Base-by-base conservation (phyloP, 2,797 vertebrate species). In the Poeciliopsis turneri region DNA sequence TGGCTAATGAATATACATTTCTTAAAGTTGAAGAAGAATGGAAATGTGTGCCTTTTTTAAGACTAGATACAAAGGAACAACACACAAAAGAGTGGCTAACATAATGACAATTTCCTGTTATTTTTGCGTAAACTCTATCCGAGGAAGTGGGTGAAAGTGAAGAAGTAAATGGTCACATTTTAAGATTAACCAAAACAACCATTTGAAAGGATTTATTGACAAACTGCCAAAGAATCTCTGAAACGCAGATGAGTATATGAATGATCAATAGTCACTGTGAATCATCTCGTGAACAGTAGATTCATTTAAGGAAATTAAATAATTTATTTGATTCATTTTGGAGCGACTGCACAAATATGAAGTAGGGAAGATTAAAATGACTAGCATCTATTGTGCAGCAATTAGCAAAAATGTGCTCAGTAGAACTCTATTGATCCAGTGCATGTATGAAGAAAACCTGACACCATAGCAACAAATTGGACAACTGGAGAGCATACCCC, bases 381-480 rank as follows among this genome's bases (percentile, higher is more conserved):
- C 36, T 8, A 41, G 15, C 30, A 64, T 16, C 16, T 20, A 8
- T 4, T 6, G 33, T 23, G 5, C 64, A 25, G 18, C 64, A 68
- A 66, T 36, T 39, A 68, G 36, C 36, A 20, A 41, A 64, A 64
- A 5, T 11, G 11, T 39, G 20, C 18, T 41, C 36, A 12, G 2
- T 68, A 5, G 20, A 68, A 12, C 33, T 68, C 36, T 41, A 11
- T 68, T 41, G 36, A 68, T 41, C 36, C 61, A 39, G 3, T 36
- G 18, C 16, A 66, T 66, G 61, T 9, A 23, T 66, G 18, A 66
- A 66, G 28, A 66, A 39, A n/a, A 69, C 39, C 68, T 69, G 10
- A 70, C 12, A 28, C 68, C 68, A 70, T 28, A 70, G 68, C 68
- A 45, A 28, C 43, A 70, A 45, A 15, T 70, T 46, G 68, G 43